Evolutionary conservation across 1,140 invertebrate species (phyloP).

Genomic region (Stegodyphus dumicola): DNA sequence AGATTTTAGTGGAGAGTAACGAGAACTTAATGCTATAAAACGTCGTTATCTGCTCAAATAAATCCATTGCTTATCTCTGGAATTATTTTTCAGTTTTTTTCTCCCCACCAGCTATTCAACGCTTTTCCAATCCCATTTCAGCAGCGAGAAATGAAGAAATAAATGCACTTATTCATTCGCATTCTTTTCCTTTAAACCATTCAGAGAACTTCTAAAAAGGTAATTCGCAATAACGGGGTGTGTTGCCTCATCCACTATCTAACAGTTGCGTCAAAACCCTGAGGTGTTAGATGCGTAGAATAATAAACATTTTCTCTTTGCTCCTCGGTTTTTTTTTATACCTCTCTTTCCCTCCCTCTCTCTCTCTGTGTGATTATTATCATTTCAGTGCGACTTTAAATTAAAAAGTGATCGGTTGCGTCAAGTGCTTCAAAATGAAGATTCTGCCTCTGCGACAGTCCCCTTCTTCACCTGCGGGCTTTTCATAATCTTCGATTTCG

Average conservation of each 20-base stretch:
- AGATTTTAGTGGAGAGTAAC: conserved; percentile 16
- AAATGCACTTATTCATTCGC: neutral
- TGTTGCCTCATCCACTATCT: neutral
- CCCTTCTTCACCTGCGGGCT: neutral
- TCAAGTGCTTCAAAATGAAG: conserved; percentile 6
- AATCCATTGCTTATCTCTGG: neutral
- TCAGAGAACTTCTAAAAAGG: neutral
- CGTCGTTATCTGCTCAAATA: conserved; percentile 11
- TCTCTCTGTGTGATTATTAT: neutral
- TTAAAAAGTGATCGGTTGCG: conserved; percentile 2
- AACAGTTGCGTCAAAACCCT: neutral
- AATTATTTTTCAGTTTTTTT: neutral
- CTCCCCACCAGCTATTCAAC: neutral
- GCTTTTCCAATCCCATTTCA: neutral
- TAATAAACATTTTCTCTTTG: neutral
- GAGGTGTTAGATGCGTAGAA: neutral
- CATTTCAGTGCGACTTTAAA: conserved; percentile 2
- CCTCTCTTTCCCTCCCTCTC: neutral
- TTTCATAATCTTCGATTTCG: neutral
- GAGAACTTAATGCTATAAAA: conserved; percentile 18
- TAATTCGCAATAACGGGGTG: neutral
- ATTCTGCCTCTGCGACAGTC: neutral
- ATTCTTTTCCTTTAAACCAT: neutral
- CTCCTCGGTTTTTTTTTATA: neutral
- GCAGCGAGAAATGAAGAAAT: neutral